Evolutionary conservation across 1,140 invertebrate genomes (phyloP), one percentile per base, ranked within the genome.

Genomic region (Cheumatopsyche charites): DNA sequence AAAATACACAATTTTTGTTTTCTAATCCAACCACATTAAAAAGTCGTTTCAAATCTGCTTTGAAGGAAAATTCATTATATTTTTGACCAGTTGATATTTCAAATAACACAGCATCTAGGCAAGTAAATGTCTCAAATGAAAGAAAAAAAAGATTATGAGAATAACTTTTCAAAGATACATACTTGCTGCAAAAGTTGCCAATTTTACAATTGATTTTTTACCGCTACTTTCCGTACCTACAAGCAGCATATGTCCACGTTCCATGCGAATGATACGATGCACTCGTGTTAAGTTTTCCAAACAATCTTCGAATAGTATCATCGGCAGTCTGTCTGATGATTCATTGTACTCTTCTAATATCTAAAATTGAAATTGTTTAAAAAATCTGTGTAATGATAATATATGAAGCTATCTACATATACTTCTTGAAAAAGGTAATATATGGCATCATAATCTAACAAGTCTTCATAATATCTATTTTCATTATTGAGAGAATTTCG

Each of bases 301-400:
- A 29, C 93, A 95, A 80, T 96, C 94, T 78, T 96, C 91, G 78
- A 97, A 97, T 1, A 97, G 82, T 0, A 97, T 93, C 67, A 97
- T 85, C 13, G 89, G 89, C 82, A 96, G 86, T 78, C 90, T 89
- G 65, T 80, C 82, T 9, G 81, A 82, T 13, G 84, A 85, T 65
- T 94, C 92, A 78, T 94, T 94, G 78, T 94, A 96, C 75, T 94
- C 91, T 77, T 93, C 91, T 23, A 96, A 80, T 73, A 97, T 94
- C 90, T 93, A 78, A 49, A 19, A 41, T 42, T 25, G 23, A 9
- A 62, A 25, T 43, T 62, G 62, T n/a, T 21, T 62, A 13, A 9
- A 47, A 45, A 4, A 66, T 25, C 25, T 47, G 17, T 66, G 42
- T 47, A 21, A 49, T 4, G 45, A 4, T 15, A 49, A 13, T 5